phyloP scores from a whole-genome alignment of 2,113 vertebrate species.

The Martes martes region DNA sequence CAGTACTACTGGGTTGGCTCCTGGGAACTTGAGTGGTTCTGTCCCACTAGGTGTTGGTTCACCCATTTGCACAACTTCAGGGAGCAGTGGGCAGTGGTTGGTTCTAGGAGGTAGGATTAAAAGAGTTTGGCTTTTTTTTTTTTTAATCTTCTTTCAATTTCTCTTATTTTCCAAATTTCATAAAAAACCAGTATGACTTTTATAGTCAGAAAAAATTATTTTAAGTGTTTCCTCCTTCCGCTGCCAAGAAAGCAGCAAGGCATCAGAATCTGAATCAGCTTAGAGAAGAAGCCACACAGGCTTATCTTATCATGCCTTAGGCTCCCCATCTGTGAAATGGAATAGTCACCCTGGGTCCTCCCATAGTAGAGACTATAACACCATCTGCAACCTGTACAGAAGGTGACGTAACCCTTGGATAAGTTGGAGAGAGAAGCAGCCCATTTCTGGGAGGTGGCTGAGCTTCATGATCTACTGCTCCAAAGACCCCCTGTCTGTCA shows the following conservation, averaged over 20 bases:
- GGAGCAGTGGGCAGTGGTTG: background rate
- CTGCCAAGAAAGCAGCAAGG: background rate
- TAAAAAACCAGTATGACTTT: background rate
- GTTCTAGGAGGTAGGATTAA: background rate
- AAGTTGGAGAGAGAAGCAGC: background rate
- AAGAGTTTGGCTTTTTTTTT: background rate
- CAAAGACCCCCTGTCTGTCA: background rate
- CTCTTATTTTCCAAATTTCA: background rate
- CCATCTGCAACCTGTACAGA: background rate
- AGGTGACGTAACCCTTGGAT: background rate
- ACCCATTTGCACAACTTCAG: background rate
- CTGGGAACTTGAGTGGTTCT: background rate
- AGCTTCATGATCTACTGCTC: background rate
- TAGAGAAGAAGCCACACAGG: background rate
- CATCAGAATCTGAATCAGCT: background rate
- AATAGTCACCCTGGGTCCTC: no score
- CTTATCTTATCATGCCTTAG: background rate
- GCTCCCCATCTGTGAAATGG: background rate
- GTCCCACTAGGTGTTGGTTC: background rate
- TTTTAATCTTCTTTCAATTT: background rate
- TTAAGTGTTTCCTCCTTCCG: slow-evolving; percentile 32
- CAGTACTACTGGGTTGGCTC: background rate
- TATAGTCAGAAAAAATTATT: background rate
- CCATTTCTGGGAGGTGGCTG: background rate
- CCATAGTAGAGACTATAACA: background rate